Percentiles rank a stretch among this genome's conserved stretches.
Evolutionary conservation across 2,888 invertebrate species (phyloP).

Genomic region (Athetis lepigone): DNA sequence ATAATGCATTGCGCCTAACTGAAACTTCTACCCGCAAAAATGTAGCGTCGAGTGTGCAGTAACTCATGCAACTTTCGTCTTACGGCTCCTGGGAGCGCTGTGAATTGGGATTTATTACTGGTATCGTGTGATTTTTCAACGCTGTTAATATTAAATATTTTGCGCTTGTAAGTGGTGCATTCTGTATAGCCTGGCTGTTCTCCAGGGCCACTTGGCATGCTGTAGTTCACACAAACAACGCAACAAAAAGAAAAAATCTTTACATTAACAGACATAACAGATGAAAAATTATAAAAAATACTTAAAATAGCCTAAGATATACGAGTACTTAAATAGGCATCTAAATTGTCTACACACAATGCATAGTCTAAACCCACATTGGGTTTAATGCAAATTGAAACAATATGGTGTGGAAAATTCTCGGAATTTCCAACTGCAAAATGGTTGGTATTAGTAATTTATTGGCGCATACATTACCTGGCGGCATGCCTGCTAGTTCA

Average conservation of each 20-base stretch:
- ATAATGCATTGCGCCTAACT: conserved; percentile 2
- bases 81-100: conserved; percentile 19
- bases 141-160: conserved; percentile 39
- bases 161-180: not conserved
- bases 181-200: too few relatives aligned
- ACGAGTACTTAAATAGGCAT: too few relatives aligned
- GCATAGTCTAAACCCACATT: too few relatives aligned
- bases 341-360: too few relatives aligned
- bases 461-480: not conserved
- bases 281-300: too few relatives aligned
- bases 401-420: conserved; percentile 8
- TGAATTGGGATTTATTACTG: conserved; percentile 17
- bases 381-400: conserved; percentile 28
- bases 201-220: too few relatives aligned
- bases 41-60: conserved; percentile 2
- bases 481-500: not conserved
- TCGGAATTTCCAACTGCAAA: conserved; percentile 3
- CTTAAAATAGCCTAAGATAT: too few relatives aligned
- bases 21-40: not conserved
- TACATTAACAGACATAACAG: too few relatives aligned
- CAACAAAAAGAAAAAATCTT: too few relatives aligned
- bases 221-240: too few relatives aligned
- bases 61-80: conserved; percentile 25
- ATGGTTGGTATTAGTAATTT: conserved; percentile 10
- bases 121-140: conserved; percentile 13